These are phyloP conservation scores for Peromyscus nudipes DNA, from an alignment of 2,797 vertebrate genomes.

Conservation along the genomic window DNA sequence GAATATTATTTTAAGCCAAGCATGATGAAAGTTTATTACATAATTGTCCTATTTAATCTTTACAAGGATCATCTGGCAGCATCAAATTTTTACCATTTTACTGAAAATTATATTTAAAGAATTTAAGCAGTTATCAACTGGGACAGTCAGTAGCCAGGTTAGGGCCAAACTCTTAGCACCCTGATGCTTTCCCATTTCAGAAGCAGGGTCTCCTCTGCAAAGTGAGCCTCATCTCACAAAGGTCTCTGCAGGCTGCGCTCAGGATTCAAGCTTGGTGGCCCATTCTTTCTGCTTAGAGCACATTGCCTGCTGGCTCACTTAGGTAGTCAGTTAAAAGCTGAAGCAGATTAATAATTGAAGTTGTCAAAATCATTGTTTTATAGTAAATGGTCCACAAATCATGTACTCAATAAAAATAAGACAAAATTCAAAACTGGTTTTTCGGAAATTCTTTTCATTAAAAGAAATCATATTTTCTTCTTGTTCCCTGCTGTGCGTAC, in stretches of 20 bases:
- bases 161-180: neutral
- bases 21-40: neutral
- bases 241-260: neutral
- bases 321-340: neutral
- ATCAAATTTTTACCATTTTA: neutral
- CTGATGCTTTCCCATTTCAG: neutral
- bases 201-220: neutral
- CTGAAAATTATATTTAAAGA: neutral
- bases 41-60: neutral
- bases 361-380: neutral
- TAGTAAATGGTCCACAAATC: neutral
- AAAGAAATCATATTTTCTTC: neutral
- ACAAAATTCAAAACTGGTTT: neutral
- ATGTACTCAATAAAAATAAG: neutral
- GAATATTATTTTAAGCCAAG: neutral
- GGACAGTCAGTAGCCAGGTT: neutral
- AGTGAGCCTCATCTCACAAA: neutral
- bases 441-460: neutral
- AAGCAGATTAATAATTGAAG: neutral
- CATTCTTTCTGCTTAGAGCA: neutral
- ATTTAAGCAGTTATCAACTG: neutral
- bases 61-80: neutral
- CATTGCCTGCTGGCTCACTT: neutral
- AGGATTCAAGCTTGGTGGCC: too few relatives aligned
- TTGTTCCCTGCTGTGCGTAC: neutral